Base-by-base conservation (phyloP, 2,797 vertebrate genomes). In the Rhinogobio ventralis region DNA sequence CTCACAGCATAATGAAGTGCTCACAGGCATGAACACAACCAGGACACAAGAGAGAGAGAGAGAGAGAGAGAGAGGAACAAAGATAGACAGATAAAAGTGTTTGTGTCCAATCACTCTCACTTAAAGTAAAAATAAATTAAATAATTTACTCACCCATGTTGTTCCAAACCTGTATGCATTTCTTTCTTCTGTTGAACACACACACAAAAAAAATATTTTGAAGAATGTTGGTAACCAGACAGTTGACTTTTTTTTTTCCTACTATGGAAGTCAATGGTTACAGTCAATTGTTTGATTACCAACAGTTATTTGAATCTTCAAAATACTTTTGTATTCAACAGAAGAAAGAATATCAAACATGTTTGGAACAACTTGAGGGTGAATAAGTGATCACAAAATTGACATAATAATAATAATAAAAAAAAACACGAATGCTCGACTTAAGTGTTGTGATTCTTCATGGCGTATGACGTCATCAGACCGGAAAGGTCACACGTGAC, bases 1-100 rank as follows among this genome's bases (percentile, higher is more conserved):
- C 76, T 79, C 75, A 36, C 76, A 79, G 66, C 55, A 55, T 68
- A 77, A 84, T 67, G 55, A 76, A 73, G 78, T 57, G 57, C 55
- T 73, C 69, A 39, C 45, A 73, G 77, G 74, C 78, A 17, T 15
- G 36, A 66, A 76, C 51, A 46, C 60, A 60, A 49, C 53, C 49
- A 23, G 39, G 28, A 55, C 19, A n/a, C n/a, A 45, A 67, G 28
- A 53, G 49, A 75, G 62, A 28, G n/a, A 13, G 53, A 46, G 6
- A 19, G 17, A 76, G 53, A 51, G 55, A 66, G 30, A 67, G 23
- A 1, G 39, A 66, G 55, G 46, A 57, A 46, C 28, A 62, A 33
- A 66, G 84, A 66, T 23, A 33, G 45, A 76, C n/a, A 60, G 45
- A 77, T 49, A 14, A 62, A 36, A n/a, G n/a, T n/a, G n/a, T n/a